These are phyloP conservation scores for Schizotus pectinicornis DNA, from an alignment of 2,888 invertebrate species.

Conservation along the genomic window DNA sequence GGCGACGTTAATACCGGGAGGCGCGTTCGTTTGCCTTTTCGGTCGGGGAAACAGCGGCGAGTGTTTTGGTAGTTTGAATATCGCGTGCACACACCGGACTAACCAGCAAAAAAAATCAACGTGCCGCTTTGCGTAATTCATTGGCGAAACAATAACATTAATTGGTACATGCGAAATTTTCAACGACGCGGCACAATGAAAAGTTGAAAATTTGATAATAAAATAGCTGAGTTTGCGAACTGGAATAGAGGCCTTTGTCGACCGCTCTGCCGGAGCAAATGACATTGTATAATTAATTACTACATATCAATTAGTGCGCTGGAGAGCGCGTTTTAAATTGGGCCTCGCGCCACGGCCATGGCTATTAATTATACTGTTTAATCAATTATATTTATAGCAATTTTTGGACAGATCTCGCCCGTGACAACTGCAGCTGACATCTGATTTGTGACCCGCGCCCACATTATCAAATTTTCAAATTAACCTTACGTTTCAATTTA, in stretches of 20 bases:
- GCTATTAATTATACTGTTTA: conserved; percentile 53
- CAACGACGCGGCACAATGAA: conserved; percentile 36
- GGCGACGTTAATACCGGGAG: conserved; percentile 7
- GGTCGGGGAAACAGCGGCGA: background rate
- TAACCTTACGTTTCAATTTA: conserved; percentile 27
- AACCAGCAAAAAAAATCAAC: conserved; percentile 24
- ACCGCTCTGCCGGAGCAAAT: conserved; percentile 45
- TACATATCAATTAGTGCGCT: conserved; percentile 54
- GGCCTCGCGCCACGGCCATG: conserved; percentile 39
- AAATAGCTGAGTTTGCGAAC: conserved; percentile 50
- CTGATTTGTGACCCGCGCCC: conserved; percentile 42
- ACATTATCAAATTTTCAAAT: conserved; percentile 28
- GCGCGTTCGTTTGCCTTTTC: conserved; percentile 1
- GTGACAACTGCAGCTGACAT: conserved; percentile 49
- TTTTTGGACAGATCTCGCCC: conserved; percentile 42
- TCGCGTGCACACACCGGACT: conserved; percentile 31
- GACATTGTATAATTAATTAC: conserved; percentile 55
- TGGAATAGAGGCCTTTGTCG: conserved; percentile 48
- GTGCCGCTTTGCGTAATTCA: conserved; percentile 21
- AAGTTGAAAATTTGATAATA: conserved; percentile 52
- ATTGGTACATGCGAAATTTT: conserved; percentile 34
- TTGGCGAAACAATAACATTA: conserved; percentile 39
- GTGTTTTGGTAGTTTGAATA: conserved; percentile 3
- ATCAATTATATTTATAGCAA: conserved; percentile 54
- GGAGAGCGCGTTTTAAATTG: conserved; percentile 53